Conservation (phyloP, 2,113 vertebrate genomes). For the Peromyscus maniculatus region DNA sequence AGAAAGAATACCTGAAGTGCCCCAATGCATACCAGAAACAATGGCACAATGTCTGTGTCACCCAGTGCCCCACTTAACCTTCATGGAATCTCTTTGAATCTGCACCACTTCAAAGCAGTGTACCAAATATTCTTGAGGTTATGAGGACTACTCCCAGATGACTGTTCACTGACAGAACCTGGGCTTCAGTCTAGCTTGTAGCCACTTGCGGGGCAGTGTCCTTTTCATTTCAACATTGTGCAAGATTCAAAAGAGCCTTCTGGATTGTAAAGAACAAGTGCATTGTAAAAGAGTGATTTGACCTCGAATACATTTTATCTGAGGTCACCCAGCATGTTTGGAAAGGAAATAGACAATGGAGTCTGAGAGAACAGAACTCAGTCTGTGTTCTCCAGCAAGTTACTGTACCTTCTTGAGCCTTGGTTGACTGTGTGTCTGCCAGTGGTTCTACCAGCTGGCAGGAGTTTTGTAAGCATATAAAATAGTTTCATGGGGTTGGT, state of each 20-base stretch:
- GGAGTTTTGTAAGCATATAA: not conserved
- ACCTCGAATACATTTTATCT: constrained; percentile 45
- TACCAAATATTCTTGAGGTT: not conserved
- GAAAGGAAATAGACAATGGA: not conserved
- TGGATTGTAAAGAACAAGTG: constrained; percentile 24
- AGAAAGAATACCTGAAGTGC: not conserved
- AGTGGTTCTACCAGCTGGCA: not conserved
- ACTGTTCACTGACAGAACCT: not conserved
- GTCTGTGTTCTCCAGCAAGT: not conserved
- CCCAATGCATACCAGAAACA: too few relatives aligned
- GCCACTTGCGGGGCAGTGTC: not conserved
- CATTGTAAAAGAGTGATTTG: constrained; percentile 25
- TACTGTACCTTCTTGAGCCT: not conserved
- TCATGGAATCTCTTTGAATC: not conserved
- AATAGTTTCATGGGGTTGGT: not conserved
- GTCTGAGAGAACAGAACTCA: not conserved
- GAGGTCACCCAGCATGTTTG: not conserved
- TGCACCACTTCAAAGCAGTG: not conserved
- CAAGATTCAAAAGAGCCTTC: constrained; percentile 44
- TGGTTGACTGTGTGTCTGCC: not conserved
- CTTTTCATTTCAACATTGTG: not conserved
- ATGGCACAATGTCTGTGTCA: not conserved
- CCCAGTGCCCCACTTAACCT: not conserved
- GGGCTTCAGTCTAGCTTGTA: not conserved
- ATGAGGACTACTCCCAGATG: not conserved